phyloP scores from a whole-genome alignment of 2,888 invertebrate species.

The Lypha dubia region DNA sequence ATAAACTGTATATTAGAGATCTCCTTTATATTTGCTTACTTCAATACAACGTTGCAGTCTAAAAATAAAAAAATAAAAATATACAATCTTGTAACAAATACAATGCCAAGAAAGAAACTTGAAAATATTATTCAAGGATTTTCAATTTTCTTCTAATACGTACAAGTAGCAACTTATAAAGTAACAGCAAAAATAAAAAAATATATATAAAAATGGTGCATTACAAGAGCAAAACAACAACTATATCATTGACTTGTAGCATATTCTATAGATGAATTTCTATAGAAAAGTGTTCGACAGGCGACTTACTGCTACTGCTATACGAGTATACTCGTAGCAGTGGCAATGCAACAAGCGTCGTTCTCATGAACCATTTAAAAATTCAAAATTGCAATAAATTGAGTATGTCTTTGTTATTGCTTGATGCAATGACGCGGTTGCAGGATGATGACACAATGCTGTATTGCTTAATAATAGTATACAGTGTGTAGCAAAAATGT shows the following conservation, averaged over 20 bases:
- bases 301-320: constrained; percentile 24
- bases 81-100: constrained; percentile 9
- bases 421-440: not conserved
- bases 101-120: constrained; percentile 13
- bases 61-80: not conserved
- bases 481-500: not conserved
- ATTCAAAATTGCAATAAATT: constrained; percentile 23
- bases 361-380: constrained; percentile 18
- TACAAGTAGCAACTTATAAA: constrained; percentile 23
- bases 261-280: not conserved
- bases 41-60: not conserved
- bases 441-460: constrained; percentile 12
- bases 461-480: not conserved
- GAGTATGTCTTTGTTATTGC: not conserved
- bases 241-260: constrained; percentile 18
- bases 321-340: not conserved
- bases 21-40: not conserved
- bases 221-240: constrained; percentile 1
- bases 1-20: constrained; percentile 39
- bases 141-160: constrained; percentile 36
- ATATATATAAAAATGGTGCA: constrained; percentile 32
- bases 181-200: constrained; percentile 12
- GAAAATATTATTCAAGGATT: constrained; percentile 42
- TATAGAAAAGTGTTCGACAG: constrained; percentile 18
- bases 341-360: constrained; percentile 22